Base-by-base conservation (phyloP, 1,140 invertebrate species). In the Hetaerina americana region DNA sequence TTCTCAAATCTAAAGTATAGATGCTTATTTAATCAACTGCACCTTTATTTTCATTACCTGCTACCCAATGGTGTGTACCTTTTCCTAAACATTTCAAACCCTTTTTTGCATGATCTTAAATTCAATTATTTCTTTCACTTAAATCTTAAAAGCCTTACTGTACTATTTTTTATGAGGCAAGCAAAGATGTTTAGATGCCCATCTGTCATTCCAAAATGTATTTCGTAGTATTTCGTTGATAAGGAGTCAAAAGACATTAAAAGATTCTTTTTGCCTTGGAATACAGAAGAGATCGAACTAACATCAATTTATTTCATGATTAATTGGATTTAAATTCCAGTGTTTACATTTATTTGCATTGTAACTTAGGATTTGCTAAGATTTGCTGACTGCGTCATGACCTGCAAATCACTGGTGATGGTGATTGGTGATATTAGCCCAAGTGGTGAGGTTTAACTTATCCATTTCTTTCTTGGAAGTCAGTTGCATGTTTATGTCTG, bases 21-120 rank as follows among this genome's bases (percentile, higher is more conserved):
- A 28, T 18, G 70, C 26, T 70, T 70, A 49, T 70, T 70, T 5
- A 57, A 1, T 68, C 40, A 57, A 57, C 40, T 57, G 40, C 40
- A 57, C 40, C 40, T 57, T 57, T 57, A 28, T 68, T 68, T 28
- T 26, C 22, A 18, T 68, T 28, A 26, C 67, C 25, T 28, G 25
- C 27, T 26, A 68, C 67, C 67, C 67, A n/a, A 70, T 72, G 24
- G 25, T 22, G 18, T 27, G 71, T 71, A 26, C 57, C 27, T 71
- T 26, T 26, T 10, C 25, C 24, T n/a, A 25, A 24, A 15, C 18
- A 22, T 66, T 5, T 57, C n/a, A 57, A 3, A 8, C 40, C 40
- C 40, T 57, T 57, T 57, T 57, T n/a, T 57, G 40, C 40, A 57
- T 57, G 40, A 57, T 18, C 40, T 57, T 57, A 5, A 57, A 57